Base-by-base conservation (phyloP, 1,140 invertebrate genomes). In the Leptopilina boulardi region DNA sequence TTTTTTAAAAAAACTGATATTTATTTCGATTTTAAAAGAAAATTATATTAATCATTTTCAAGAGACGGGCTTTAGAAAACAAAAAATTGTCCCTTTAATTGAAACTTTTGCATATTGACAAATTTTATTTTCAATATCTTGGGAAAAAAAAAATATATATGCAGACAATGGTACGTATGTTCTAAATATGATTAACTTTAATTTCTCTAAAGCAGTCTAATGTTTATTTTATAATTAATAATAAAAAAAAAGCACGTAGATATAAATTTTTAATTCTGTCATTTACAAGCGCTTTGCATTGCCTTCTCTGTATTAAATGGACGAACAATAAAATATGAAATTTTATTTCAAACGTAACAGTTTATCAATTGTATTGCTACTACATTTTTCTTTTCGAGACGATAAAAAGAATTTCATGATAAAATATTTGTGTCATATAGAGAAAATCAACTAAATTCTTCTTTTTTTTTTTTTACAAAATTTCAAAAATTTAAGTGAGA, bases 201-300 rank as follows among this genome's bases (percentile, higher is more conserved):
- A 30, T 66, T 26, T 66, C 5, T n/a, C 21, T 30, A 30, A 66
- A 26, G 23, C 26, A 30, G 23, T 30, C 59, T 66, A 30, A 66
- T 66, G 34, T 38, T 38, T 38, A 38, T 38, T 38, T 38, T 38
- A 6, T 38, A 0, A 38, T 38, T 38, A 38, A 38, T 66, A n/a
- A n/a, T 66, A 11, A 66, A 15, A 30, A 56, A 66, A 66, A 30
- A 30, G 26, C 59, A 66, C 59, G 26, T 30, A 66, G 13, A 30
- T 66, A 66, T 10, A 66, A 66, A 66, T 15, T 66, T 66, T 66
- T 30, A 66, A 66, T 66, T 15, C 59, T 66, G 26, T 66, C 26
- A 66, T 66, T 66, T 30, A 66, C 26, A 66, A 66, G 59, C 59
- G 26, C 26, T 66, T 66, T 23, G 59, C 23, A 66, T 66, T 30